A percentile compares a stretch with the other conserved stretches of the same genome.
Conservation (phyloP, 2,888 invertebrate species). For the Ennomos fuscantarius region DNA sequence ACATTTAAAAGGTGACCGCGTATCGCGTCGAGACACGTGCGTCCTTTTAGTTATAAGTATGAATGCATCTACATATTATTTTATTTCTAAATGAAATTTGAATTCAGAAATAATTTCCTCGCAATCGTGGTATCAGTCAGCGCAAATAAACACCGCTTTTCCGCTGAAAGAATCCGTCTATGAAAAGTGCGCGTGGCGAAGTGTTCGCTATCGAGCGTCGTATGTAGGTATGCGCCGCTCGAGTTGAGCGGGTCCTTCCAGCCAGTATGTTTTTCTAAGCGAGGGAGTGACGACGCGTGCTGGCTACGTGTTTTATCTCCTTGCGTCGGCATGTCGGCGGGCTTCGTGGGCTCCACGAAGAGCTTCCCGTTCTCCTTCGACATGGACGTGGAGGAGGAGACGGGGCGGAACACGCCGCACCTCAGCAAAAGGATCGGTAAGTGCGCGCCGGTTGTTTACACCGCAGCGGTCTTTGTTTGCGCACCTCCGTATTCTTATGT, state of each 20-base stretch:
- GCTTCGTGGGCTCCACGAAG: constrained; percentile 79
- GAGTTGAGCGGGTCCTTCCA: constrained; percentile 37
- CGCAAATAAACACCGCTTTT: constrained; percentile 35
- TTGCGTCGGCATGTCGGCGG: constrained; percentile 64
- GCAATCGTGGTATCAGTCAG: constrained; percentile 34
- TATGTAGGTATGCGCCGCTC: constrained; percentile 16
- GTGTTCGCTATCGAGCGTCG: constrained; percentile 13
- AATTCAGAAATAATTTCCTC: constrained; percentile 21
- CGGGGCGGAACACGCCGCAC: constrained; percentile 61
- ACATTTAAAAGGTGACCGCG: constrained; percentile 10
- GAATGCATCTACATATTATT: too few species aligned
- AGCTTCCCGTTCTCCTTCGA: constrained; percentile 82
- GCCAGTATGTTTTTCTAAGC: constrained; percentile 37
- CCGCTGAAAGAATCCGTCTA: constrained; percentile 23
- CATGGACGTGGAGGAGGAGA: constrained; percentile 72
- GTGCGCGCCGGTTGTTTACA: constrained; percentile 49
- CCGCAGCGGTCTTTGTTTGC: constrained; percentile 8
- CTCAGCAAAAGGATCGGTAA: constrained; percentile 72
- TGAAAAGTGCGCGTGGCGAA: constrained; percentile 18
- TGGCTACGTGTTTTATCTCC: constrained; percentile 31
- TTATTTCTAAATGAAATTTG: too few species aligned
- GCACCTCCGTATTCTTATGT: constrained; percentile 18
- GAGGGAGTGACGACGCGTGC: constrained; percentile 32
- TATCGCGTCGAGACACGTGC: not conserved
- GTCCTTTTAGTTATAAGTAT: too few species aligned